These are phyloP conservation scores for Melanotaenia maccullochi DNA, from an alignment of 2,797 vertebrate species.

Conservation along the genomic window DNA sequence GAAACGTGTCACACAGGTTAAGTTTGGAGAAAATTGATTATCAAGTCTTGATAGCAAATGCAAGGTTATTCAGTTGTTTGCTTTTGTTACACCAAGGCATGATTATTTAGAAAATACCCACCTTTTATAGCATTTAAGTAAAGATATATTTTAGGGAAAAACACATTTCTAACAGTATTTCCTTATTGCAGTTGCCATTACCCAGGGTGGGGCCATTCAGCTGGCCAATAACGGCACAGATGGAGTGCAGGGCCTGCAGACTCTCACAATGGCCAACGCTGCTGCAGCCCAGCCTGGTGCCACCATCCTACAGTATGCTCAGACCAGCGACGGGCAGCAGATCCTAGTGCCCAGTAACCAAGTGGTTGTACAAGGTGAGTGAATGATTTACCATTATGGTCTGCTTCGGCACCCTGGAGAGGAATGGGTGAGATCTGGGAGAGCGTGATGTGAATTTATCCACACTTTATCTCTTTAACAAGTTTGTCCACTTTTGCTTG, in stretches of 20 bases:
- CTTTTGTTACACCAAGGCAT: no score
- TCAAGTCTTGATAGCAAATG: neutral
- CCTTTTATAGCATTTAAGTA: neutral
- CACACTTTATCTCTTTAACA: neutral
- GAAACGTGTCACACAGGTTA: neutral
- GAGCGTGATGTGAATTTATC: neutral
- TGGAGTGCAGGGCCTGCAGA: slow-evolving; percentile 95
- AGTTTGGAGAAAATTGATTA: neutral
- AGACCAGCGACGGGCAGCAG: slow-evolving; percentile 98
- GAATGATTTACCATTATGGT: neutral
- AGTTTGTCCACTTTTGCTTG: slow-evolving; percentile 2
- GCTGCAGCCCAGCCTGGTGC: slow-evolving; percentile 89
- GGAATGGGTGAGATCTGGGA: neutral
- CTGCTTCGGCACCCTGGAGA: neutral
- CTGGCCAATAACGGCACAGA: slow-evolving; percentile 98
- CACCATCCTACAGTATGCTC: slow-evolving; percentile 98
- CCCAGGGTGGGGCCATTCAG: slow-evolving; percentile 98
- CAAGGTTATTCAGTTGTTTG: neutral
- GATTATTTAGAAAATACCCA: neutral
- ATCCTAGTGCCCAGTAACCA: slow-evolving; percentile 99
- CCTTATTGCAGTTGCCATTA: slow-evolving; percentile 91
- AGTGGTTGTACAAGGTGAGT: slow-evolving; percentile 97
- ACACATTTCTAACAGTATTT: neutral
- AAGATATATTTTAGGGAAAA: neutral
- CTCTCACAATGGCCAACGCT: slow-evolving; percentile 95